These are phyloP conservation scores for Drosophila pectinifera DNA, from an alignment of 1,140 invertebrate genomes.

Conservation along the genomic window DNA sequence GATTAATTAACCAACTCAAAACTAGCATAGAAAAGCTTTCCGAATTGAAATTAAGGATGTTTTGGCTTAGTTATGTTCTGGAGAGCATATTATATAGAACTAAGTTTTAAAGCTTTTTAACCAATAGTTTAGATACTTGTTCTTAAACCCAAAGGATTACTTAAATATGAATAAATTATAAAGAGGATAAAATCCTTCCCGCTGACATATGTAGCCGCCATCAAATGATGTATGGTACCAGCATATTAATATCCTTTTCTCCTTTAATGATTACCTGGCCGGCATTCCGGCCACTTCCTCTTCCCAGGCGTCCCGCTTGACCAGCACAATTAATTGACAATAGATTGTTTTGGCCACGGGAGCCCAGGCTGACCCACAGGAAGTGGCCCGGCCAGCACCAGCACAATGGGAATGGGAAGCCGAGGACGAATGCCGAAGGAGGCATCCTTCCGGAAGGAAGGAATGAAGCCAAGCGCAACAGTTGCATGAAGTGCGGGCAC, in stretches of 20 bases:
- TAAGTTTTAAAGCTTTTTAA: no score
- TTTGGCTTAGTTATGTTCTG: no score
- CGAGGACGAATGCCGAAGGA: constrained; percentile 23
- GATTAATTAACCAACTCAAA: no score
- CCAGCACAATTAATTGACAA: constrained; percentile 70
- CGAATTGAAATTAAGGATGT: no score
- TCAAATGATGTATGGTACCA: constrained; percentile 12
- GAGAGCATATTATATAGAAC: no score
- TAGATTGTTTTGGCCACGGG: constrained; percentile 72
- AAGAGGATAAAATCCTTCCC: neutral
- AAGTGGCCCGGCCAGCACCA: constrained; percentile 52
- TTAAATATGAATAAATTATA: neutral
- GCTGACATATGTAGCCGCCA: neutral
- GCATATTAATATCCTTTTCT: constrained; percentile 13
- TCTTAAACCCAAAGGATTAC: no score
- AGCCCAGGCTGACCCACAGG: constrained; percentile 53
- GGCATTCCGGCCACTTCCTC: constrained; percentile 21
- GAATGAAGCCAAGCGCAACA: constrained; percentile 71
- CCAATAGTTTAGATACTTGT: no score
- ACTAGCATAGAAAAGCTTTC: no score
- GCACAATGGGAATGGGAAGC: constrained; percentile 7
- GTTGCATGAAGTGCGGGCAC: constrained; percentile 75
- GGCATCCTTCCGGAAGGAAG: constrained; percentile 46
- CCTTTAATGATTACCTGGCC: constrained; percentile 21
- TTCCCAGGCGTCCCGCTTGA: constrained; percentile 39